Evolutionary conservation across 2,797 vertebrate species (phyloP).

Genomic region (Hapalemur alaotrensis): DNA sequence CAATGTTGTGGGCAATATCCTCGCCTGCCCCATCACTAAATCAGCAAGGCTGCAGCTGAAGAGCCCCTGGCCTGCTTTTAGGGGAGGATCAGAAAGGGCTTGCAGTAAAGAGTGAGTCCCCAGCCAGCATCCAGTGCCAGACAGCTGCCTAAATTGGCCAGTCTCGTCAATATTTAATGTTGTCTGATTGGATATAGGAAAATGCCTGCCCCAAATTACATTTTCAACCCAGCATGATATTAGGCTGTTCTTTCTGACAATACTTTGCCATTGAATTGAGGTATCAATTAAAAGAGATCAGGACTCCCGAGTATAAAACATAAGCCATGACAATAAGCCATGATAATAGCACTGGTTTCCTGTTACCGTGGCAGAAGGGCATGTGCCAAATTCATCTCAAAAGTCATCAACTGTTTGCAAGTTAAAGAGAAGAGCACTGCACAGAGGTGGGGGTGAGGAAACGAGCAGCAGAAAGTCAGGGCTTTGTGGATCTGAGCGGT

Average conservation of each 20-base stretch:
- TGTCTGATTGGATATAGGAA: background rate
- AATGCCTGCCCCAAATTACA: background rate
- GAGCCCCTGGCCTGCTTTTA: background rate
- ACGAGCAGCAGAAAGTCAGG: background rate
- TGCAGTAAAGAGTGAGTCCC: background rate
- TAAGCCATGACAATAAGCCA: background rate
- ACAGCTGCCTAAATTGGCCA: background rate
- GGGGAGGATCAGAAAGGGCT: background rate
- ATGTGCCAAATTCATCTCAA: background rate
- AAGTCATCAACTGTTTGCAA: background rate
- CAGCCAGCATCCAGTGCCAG: background rate
- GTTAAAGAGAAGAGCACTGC: background rate
- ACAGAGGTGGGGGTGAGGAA: background rate
- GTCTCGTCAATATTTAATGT: background rate
- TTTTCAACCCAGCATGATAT: background rate
- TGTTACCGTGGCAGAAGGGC: background rate
- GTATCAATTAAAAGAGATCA: slow-evolving; percentile 18
- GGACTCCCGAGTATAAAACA: background rate
- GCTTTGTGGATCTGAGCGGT: background rate
- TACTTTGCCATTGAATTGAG: slow-evolving; percentile 13
- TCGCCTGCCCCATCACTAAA: background rate
- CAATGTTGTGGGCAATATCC: background rate
- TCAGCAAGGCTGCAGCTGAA: background rate
- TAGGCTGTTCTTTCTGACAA: background rate
- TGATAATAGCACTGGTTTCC: background rate